Percentiles rank a stretch among this genome's conserved stretches.
Conservation (phyloP, 2,113 vertebrate genomes). For the Macaca nemestrina region DNA sequence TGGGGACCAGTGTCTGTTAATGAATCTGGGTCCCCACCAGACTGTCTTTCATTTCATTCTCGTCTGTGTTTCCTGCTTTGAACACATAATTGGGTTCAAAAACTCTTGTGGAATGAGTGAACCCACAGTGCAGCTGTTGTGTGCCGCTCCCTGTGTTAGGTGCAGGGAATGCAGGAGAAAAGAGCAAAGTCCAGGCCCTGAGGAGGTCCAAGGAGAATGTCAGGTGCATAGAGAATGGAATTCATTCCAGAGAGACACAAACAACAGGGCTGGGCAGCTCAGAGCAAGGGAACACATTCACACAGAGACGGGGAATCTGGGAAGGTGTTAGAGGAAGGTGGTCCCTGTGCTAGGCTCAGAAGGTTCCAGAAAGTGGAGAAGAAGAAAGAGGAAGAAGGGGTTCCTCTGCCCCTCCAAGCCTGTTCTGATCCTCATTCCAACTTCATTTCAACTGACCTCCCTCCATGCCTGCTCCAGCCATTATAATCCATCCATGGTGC, state of each 20-base stretch:
- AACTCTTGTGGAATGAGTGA: fast-evolving
- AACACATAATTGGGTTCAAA: fast-evolving
- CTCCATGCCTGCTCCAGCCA: fast-evolving
- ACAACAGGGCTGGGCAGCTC: background rate
- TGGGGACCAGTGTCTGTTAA: fast-evolving
- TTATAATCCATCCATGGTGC: fast-evolving
- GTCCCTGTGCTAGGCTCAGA: background rate
- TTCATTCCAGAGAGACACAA: background rate
- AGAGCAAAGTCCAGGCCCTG: background rate
- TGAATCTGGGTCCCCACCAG: background rate
- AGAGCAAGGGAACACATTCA: fast-evolving
- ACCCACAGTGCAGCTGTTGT: fast-evolving
- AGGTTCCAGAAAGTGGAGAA: background rate
- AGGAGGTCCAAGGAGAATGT: background rate
- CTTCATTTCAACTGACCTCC: background rate
- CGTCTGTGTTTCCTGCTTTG: background rate
- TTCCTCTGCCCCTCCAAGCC: too few relatives aligned
- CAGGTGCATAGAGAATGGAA: background rate
- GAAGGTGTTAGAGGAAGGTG: too few relatives aligned
- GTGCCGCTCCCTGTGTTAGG: fast-evolving
- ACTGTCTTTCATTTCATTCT: background rate
- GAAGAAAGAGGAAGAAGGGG: background rate
- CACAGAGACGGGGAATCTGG: fast-evolving
- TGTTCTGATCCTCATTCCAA: background rate
- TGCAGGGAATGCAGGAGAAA: fast-evolving